phyloP scores from a whole-genome alignment of 2,113 vertebrate species.

The Cyanistes caeruleus region DNA sequence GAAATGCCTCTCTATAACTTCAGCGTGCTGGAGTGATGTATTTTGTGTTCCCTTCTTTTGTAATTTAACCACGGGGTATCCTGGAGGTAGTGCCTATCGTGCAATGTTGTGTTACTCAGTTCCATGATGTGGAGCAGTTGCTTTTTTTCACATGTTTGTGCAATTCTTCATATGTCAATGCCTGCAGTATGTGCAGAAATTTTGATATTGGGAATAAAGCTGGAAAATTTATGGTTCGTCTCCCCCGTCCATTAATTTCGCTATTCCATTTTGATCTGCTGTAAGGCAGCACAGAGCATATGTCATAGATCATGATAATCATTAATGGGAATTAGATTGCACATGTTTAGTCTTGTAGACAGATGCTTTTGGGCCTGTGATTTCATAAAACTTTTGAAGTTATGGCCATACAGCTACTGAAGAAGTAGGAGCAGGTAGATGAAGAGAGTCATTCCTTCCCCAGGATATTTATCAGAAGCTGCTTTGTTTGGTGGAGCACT shows the following conservation, averaged over 20 bases:
- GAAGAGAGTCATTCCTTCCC: not conserved
- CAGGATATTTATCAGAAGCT: not conserved
- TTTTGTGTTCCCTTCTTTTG: not conserved
- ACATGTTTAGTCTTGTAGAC: not conserved
- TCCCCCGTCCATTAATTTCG: not conserved
- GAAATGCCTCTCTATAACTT: not conserved
- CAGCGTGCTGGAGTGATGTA: not conserved
- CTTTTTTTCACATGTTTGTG: not conserved
- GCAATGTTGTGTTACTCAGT: not conserved
- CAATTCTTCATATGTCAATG: not conserved
- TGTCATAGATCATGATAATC: not conserved
- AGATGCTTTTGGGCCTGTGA: not conserved
- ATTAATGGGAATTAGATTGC: not conserved
- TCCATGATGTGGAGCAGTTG: not conserved
- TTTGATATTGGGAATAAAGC: not conserved
- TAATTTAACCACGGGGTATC: not conserved
- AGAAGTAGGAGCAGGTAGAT: not conserved
- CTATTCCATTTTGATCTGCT: not conserved
- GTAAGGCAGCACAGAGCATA: not conserved
- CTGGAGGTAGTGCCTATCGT: not conserved
- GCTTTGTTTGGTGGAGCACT: not conserved
- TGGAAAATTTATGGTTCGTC: not conserved
- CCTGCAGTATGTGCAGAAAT: not conserved
- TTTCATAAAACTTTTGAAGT: conserved; percentile 7
- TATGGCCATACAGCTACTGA: not conserved